Conservation (phyloP, 2,888 invertebrate genomes). For the Melanophora roralis region DNA sequence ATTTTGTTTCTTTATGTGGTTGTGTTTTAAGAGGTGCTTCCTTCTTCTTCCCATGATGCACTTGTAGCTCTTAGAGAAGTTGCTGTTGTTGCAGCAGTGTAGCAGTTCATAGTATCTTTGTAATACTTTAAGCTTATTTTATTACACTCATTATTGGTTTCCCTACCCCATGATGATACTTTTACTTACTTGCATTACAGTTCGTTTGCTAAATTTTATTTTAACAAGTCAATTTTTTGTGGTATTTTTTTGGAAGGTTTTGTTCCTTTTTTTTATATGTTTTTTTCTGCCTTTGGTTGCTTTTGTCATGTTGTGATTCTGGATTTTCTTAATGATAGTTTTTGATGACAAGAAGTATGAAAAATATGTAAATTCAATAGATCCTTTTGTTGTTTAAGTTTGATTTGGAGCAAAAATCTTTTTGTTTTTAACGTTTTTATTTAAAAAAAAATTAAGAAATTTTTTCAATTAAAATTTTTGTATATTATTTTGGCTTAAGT, state of each 20-base stretch:
- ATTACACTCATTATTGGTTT: slow-evolving; percentile 74
- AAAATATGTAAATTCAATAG: not conserved
- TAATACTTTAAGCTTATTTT: slow-evolving; percentile 76
- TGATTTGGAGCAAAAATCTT: too few relatives aligned
- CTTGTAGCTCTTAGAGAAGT: slow-evolving; percentile 1
- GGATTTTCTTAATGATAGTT: slow-evolving; percentile 48
- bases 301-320: not conserved
- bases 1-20: not conserved
- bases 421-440: too few relatives aligned
- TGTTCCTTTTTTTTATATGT: too few relatives aligned
- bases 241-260: slow-evolving; percentile 18
- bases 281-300: slow-evolving; percentile 10
- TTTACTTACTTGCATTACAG: slow-evolving; percentile 47
- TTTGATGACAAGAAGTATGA: slow-evolving; percentile 13
- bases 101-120: slow-evolving; percentile 38
- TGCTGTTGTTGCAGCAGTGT: not conserved
- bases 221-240: slow-evolving; percentile 50
- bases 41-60: slow-evolving; percentile 8
- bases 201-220: slow-evolving; percentile 51
- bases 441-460: too few relatives aligned
- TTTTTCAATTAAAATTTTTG: too few relatives aligned
- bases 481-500: too few relatives aligned
- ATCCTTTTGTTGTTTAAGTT: not conserved
- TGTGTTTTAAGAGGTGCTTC: too few relatives aligned
- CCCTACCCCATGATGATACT: slow-evolving; percentile 50